Evolutionary conservation across 1,140 invertebrate genomes (phyloP), one percentile per base, ranked within the genome.

Genomic region (Dreissena rostriformis): DNA sequence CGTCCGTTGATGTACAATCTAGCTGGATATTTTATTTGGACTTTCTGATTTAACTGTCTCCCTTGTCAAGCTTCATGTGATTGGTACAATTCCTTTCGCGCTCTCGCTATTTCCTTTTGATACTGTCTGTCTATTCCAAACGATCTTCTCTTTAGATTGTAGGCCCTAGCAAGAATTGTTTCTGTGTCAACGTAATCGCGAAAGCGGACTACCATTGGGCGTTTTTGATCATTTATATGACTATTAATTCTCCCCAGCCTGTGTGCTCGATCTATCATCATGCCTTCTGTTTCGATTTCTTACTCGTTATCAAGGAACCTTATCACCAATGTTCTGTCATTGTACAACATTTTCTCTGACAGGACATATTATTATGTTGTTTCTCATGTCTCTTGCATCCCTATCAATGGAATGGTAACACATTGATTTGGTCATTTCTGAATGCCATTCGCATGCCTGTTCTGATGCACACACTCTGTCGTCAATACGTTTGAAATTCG

Each of bases 161-260:
- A 63, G 2, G 61, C 61, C 61, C 61, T 63, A 26, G 19, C 24
- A n/a, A 63, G 19, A 63, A 63, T 63, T 26, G 19, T 63, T 26
- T 63, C 61, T 63, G 61, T 63, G 61, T 63, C 61, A 63, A 63
- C 11, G 11, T 63, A 63, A 26, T 63, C 61, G 19, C 61, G 19
- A 11, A 63, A 63, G 19, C 24, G 19, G 24, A 63, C 61, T 22
- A 63, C 11, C 19, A 63, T n/a, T 63, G 61, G 61, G 7, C 61
- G 61, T 63, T 63, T 63, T 63, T n/a, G 24, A 39, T 39, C 39
- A 39, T 52, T 12, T 7, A 39, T 0, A 28, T 49, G 11, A 5
- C 39, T 39, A 39, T 63, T 11, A 22, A 2, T 22, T n/a, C 19
- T 63, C 24, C 24, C 61, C 24, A 63, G 24, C 24, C 61, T 2